Conservation (phyloP, 2,888 invertebrate genomes). For the Sesia bembeciformis region DNA sequence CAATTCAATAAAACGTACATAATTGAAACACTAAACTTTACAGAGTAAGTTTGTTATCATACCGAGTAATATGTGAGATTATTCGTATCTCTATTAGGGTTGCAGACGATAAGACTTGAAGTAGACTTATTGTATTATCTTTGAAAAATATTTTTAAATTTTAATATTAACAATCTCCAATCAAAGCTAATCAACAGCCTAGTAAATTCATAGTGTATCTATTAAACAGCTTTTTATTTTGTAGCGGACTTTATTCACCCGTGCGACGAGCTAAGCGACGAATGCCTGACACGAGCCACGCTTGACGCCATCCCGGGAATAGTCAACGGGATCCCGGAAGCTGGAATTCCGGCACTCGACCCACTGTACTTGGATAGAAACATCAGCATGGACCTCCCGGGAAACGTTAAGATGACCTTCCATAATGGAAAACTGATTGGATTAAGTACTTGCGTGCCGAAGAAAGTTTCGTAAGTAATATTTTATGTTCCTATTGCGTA, state of each 20-base stretch:
- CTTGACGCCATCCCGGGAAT: conserved; percentile 58
- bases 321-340: conserved; percentile 59
- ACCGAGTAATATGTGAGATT: too few species aligned
- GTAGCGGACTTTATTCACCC: conserved; percentile 65
- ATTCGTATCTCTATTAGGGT: too few species aligned
- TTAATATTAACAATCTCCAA: too few species aligned
- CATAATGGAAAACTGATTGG: conserved; percentile 57
- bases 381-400: conserved; percentile 57
- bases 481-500: not conserved
- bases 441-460: conserved; percentile 50
- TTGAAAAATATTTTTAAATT: too few species aligned
- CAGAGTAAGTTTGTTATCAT: too few species aligned
- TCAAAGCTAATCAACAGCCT: too few species aligned
- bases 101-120: too few species aligned
- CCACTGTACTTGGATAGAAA: conserved; percentile 52
- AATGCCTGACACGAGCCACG: conserved; percentile 63
- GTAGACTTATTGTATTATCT: too few species aligned
- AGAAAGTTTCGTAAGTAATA: conserved; percentile 61
- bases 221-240: not conserved
- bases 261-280: conserved; percentile 50
- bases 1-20: too few species aligned
- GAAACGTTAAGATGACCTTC: conserved; percentile 62
- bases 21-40: too few species aligned
- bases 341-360: conserved; percentile 52
- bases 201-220: too few species aligned